phyloP scores from a whole-genome alignment of 2,888 invertebrate genomes.

The Microplitis deprimator region DNA sequence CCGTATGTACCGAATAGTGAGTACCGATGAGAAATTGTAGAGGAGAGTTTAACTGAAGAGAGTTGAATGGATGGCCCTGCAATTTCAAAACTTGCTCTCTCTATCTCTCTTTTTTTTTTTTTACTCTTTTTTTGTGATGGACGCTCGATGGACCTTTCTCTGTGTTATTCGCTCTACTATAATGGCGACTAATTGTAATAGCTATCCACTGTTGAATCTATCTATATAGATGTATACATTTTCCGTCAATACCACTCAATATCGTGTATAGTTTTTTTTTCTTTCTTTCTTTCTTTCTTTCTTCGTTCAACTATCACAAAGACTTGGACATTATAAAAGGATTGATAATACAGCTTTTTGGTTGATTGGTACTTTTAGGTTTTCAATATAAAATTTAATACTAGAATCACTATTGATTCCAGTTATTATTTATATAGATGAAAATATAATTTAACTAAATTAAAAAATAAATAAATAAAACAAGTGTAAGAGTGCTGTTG shows the following conservation, averaged over 20 bases:
- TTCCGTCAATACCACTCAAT: constrained; percentile 16
- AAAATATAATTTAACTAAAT: too few species aligned
- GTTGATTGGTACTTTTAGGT: constrained; percentile 4
- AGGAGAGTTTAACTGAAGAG: constrained; percentile 28
- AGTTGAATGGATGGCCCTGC: constrained; percentile 51
- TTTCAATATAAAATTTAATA: too few species aligned
- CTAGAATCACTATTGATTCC: too few species aligned
- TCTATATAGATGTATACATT: constrained; percentile 2
- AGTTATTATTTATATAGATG: too few species aligned
- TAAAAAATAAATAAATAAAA: too few species aligned
- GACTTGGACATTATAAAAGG: background rate
- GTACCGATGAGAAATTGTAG: constrained; percentile 21
- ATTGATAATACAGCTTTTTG: background rate
- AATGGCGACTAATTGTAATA: constrained; percentile 66
- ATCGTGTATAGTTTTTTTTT: background rate
- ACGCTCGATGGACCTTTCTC: background rate
- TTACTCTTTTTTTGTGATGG: background rate
- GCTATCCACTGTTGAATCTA: constrained; percentile 54
- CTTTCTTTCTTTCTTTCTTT: constrained; percentile 19
- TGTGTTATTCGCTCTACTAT: constrained; percentile 45
- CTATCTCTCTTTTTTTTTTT: background rate
- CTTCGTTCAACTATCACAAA: background rate
- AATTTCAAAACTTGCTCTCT: constrained; percentile 57
- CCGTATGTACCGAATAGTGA: background rate
- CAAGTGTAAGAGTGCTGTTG: constrained; percentile 36